Conservation (phyloP, 2,888 invertebrate genomes). For the Falcaria lacertinaria region DNA sequence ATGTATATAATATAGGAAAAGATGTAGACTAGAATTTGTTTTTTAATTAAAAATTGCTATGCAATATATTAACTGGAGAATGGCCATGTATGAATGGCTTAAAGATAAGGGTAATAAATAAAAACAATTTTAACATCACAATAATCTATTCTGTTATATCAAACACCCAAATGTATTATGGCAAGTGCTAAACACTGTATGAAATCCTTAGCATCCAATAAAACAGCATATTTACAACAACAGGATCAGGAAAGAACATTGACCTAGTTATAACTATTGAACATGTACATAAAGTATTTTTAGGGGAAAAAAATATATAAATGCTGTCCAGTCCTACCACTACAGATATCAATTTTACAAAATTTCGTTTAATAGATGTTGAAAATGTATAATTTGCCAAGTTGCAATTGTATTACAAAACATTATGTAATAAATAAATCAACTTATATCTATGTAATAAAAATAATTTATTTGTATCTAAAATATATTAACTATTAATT, state of each 20-base stretch:
- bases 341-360: slow-evolving; percentile 27
- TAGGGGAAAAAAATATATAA: no score
- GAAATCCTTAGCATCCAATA: slow-evolving; percentile 17
- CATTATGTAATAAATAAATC: neutral
- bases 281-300: no score
- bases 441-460: neutral
- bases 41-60: slow-evolving; percentile 3
- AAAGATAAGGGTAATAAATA: slow-evolving; percentile 35
- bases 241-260: no score
- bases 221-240: slow-evolving; percentile 26
- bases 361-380: slow-evolving; percentile 23
- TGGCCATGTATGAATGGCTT: neutral
- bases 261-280: no score
- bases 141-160: slow-evolving; percentile 49
- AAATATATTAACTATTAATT: neutral
- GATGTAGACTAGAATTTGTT: slow-evolving; percentile 10
- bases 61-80: slow-evolving; percentile 1
- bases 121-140: slow-evolving; percentile 45
- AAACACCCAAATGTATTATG: slow-evolving; percentile 41
- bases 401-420: neutral
- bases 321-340: no score
- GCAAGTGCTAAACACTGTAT: slow-evolving; percentile 31
- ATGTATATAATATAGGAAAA: slow-evolving; percentile 14
- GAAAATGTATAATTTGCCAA: neutral
- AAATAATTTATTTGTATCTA: neutral